These are phyloP conservation scores for Chloropsis cyanopogon DNA, from an alignment of 2,113 vertebrate genomes.

Conservation along the genomic window DNA sequence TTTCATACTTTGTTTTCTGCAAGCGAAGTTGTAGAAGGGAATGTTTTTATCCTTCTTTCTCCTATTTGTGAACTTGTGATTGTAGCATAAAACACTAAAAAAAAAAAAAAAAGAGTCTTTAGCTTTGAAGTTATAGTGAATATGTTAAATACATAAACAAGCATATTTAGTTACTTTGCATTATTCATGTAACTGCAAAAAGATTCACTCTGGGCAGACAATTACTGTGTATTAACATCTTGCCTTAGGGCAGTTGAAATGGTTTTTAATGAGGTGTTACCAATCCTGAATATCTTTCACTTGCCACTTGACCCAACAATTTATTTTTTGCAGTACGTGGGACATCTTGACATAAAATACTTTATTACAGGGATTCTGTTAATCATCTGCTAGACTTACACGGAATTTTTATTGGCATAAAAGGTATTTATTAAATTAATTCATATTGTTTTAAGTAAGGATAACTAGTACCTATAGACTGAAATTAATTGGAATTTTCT, in stretches of 20 bases:
- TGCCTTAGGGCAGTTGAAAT: slow-evolving; percentile 58
- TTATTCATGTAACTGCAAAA: slow-evolving; percentile 61
- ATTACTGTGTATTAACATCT: slow-evolving; percentile 68
- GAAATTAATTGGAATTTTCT: slow-evolving; percentile 17
- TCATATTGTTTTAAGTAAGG: neutral
- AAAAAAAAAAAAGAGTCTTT: slow-evolving; percentile 1
- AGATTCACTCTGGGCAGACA: slow-evolving; percentile 46
- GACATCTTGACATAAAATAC: slow-evolving; percentile 29
- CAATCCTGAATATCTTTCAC: slow-evolving; percentile 60
- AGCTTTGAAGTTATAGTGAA: slow-evolving; percentile 20
- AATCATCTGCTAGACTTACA: neutral
- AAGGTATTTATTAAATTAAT: neutral
- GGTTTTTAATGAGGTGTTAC: slow-evolving; percentile 66
- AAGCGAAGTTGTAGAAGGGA: neutral
- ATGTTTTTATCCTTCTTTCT: neutral
- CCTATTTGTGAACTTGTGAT: slow-evolving; percentile 1
- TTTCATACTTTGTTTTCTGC: neutral
- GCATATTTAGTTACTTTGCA: slow-evolving; percentile 51
- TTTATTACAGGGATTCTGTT: neutral
- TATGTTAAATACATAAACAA: slow-evolving; percentile 51
- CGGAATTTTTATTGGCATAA: neutral
- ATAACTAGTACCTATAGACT: neutral
- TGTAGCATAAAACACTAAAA: neutral
- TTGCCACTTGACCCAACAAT: slow-evolving; percentile 55
- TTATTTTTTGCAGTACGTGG: slow-evolving; percentile 33